Conservation (phyloP, 1,140 invertebrate species). For the Stegodyphus dumicola region DNA sequence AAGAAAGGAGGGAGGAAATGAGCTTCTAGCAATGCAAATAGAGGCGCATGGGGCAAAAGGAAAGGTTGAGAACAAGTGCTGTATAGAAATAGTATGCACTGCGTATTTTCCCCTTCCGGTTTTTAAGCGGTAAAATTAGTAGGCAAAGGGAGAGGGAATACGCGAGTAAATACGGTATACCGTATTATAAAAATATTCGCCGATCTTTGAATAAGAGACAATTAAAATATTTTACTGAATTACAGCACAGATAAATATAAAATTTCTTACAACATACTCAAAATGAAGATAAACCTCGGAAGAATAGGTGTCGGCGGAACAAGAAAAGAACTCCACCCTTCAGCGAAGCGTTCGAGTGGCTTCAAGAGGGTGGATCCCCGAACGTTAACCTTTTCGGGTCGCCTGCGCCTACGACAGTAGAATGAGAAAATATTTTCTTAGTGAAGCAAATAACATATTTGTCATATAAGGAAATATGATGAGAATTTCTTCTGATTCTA, state of each 20-base stretch:
- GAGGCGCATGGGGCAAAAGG: too few relatives aligned
- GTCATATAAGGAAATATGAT: too few relatives aligned
- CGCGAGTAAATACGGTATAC: background rate
- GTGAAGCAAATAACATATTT: too few relatives aligned
- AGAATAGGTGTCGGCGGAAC: constrained; percentile 33
- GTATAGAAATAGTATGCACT: too few relatives aligned
- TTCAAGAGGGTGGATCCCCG: constrained; percentile 41
- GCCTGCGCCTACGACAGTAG: constrained; percentile 7
- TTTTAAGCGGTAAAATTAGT: too few relatives aligned
- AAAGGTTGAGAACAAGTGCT: too few relatives aligned
- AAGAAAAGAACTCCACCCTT: constrained; percentile 37
- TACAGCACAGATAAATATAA: background rate
- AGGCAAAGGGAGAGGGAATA: background rate
- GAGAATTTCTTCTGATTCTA: too few relatives aligned
- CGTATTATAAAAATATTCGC: background rate
- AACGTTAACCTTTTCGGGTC: constrained; percentile 53
- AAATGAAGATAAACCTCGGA: background rate
- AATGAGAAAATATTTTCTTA: too few relatives aligned
- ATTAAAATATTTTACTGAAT: background rate
- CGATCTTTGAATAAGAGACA: background rate
- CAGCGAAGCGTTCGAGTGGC: background rate
- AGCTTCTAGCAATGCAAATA: too few relatives aligned
- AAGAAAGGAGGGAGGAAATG: too few relatives aligned
- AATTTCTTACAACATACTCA: background rate
- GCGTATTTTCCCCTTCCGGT: too few relatives aligned